Conservation (phyloP, 1,140 invertebrate species). For the Andrena cerasifolii region DNA sequence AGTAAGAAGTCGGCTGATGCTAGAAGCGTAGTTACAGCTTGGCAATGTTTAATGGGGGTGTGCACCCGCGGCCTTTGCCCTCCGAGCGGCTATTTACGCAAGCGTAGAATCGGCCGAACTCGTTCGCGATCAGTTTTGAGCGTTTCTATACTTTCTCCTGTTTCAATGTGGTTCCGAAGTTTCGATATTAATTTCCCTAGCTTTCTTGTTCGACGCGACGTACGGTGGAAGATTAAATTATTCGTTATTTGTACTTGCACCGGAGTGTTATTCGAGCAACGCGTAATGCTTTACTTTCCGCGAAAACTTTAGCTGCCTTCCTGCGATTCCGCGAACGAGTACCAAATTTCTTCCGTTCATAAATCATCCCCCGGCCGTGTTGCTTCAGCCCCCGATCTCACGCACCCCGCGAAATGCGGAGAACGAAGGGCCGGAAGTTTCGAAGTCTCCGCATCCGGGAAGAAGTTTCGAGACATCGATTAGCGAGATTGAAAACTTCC, state of each 20-base stretch:
- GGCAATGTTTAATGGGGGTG: conserved; percentile 64
- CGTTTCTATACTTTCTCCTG: conserved; percentile 33
- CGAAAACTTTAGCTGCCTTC: not conserved
- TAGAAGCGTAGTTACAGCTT: conserved; percentile 54
- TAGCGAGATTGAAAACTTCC: conserved; percentile 64
- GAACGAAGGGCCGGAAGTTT: conserved; percentile 26
- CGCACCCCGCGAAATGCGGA: not conserved
- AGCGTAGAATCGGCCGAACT: conserved; percentile 28
- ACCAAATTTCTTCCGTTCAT: conserved; percentile 4
- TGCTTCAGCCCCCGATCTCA: not conserved
- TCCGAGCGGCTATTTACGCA: conserved; percentile 39
- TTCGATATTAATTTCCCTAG: too few relatives aligned
- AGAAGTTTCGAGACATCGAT: conserved; percentile 59
- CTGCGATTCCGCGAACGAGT: not conserved
- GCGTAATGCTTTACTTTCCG: too few relatives aligned
- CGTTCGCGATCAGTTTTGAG: conserved; percentile 31
- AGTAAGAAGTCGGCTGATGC: conserved; percentile 63
- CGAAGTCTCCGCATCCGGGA: conserved; percentile 22
- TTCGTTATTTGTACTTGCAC: too few relatives aligned
- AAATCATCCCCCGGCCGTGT: conserved; percentile 26
- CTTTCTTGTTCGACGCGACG: too few relatives aligned
- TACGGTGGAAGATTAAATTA: too few relatives aligned
- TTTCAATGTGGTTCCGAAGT: too few relatives aligned
- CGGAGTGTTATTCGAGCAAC: too few relatives aligned
- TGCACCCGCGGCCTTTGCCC: conserved; percentile 52